phyloP scores from a whole-genome alignment of 2,888 invertebrate species.

The Cheiracanthium punctorium region DNA sequence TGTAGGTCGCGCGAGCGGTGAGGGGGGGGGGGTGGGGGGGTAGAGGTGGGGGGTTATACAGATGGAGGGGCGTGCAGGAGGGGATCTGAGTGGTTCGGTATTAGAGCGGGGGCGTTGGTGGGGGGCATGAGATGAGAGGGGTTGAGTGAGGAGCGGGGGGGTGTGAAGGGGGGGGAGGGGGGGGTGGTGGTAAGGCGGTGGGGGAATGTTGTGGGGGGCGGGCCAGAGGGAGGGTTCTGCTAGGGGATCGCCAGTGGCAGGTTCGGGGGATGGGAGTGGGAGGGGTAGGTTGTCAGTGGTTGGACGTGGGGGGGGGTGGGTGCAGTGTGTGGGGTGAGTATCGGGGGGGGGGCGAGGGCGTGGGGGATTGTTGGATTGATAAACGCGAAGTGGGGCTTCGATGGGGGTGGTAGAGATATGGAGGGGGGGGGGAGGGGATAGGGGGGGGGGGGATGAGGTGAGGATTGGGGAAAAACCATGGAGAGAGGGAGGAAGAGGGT shows the following conservation, averaged over 20 bases:
- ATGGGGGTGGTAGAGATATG: not conserved
- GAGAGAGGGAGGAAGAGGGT: not conserved
- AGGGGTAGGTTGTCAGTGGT: not conserved
- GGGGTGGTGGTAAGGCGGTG: not conserved
- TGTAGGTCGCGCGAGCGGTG: not conserved
- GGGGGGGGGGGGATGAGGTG: not conserved
- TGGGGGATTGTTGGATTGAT: not conserved
- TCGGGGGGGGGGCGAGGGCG: not conserved
- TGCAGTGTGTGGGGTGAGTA: not conserved
- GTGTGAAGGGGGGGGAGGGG: not conserved
- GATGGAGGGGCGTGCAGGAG: not conserved
- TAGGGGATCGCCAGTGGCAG: not conserved
- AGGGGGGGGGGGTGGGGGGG: not conserved
- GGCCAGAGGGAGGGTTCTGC: not conserved
- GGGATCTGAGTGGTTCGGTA: not conserved
- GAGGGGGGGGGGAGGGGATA: not conserved
- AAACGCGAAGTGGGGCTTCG: not conserved
- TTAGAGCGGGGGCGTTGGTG: not conserved
- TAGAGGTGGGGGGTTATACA: not conserved
- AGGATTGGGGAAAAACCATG: not conserved
- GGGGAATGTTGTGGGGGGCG: not conserved
- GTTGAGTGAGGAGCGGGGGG: not conserved
- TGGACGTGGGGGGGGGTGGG: not conserved
- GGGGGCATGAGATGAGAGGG: not conserved
- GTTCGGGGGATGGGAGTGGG: not conserved